These are phyloP conservation scores for Montifringilla adamsi DNA, from an alignment of 2,113 vertebrate genomes.

Conservation along the genomic window DNA sequence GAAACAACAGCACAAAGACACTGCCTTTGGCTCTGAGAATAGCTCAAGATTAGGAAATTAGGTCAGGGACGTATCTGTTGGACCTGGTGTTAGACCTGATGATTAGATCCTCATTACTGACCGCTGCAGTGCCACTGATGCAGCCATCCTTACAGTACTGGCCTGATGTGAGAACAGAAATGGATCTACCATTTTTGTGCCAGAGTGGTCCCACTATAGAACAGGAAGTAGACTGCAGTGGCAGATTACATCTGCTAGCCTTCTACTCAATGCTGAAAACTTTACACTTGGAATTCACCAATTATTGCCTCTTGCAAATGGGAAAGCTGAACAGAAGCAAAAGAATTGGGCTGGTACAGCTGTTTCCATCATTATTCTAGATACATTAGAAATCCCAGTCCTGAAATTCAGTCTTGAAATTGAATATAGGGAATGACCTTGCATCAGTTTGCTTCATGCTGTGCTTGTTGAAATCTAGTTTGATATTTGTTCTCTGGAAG, in stretches of 20 bases:
- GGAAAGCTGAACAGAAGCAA: neutral
- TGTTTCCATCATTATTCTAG: neutral
- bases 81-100: neutral
- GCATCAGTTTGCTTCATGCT: neutral
- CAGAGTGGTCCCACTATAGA: neutral
- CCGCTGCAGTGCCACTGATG: neutral
- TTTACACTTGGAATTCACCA: neutral
- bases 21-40: neutral
- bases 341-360: neutral
- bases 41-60: neutral
- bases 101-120: neutral
- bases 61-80: neutral
- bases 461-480: neutral
- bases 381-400: neutral
- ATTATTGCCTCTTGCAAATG: neutral
- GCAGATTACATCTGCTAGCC: neutral
- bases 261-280: neutral
- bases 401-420: neutral
- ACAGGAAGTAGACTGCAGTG: neutral
- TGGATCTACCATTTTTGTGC: neutral
- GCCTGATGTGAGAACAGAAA: neutral
- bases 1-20: neutral
- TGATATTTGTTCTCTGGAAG: neutral
- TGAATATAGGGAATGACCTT: neutral
- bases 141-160: neutral